A percentile compares a stretch with the other conserved stretches of the same genome.
These are phyloP conservation scores for Xenopus petersii DNA, from an alignment of 2,797 vertebrate genomes.

Conservation along the genomic window DNA sequence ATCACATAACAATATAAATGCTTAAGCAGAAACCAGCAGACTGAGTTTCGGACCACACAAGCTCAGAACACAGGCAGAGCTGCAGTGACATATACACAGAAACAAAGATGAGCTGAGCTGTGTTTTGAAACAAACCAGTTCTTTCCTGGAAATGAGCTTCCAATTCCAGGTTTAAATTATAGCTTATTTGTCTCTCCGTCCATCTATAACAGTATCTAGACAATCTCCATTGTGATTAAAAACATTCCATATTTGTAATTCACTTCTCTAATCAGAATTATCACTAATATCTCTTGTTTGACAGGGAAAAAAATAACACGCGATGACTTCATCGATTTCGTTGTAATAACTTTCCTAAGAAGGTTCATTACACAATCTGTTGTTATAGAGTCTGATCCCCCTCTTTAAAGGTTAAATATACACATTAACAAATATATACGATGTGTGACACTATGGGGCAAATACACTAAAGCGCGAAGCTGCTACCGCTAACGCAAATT, in stretches of 20 bases:
- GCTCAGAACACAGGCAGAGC: neutral
- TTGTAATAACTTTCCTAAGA: neutral
- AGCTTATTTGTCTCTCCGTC: neutral
- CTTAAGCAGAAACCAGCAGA: too few relatives aligned
- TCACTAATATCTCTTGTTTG: slow-evolving; percentile 1
- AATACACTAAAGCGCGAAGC: too few relatives aligned
- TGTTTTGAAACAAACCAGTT: neutral
- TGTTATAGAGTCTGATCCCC: neutral
- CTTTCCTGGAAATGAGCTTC: neutral
- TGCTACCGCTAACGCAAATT: too few relatives aligned
- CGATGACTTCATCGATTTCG: neutral
- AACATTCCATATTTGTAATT: slow-evolving; percentile 1
- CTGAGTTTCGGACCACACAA: neutral
- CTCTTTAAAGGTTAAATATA: slow-evolving; percentile 1
- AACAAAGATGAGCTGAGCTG: neutral
- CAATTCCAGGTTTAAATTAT: neutral
- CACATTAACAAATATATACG: neutral
- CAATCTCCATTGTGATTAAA: neutral
- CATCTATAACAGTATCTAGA: neutral
- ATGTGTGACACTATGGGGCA: neutral
- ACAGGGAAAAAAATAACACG: neutral
- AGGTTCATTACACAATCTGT: neutral
- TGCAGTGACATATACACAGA: neutral
- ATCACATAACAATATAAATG: too few relatives aligned
- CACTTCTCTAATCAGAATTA: neutral